These are phyloP conservation scores for Alectura lathami DNA, from an alignment of 2,113 vertebrate species.

Conservation along the genomic window DNA sequence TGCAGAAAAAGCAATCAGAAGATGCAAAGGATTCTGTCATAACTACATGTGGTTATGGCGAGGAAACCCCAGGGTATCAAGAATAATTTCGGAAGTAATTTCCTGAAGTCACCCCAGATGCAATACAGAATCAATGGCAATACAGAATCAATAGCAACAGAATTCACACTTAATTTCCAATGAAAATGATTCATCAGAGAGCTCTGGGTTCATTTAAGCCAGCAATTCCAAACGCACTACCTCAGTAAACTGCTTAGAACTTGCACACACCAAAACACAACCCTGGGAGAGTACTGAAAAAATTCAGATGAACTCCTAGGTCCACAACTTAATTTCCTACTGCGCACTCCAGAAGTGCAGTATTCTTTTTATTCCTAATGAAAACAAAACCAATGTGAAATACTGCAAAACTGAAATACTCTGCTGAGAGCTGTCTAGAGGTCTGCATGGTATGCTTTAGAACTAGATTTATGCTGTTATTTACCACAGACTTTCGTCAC, in stretches of 20 bases:
- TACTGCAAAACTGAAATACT: background rate
- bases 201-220: background rate
- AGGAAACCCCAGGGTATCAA: background rate
- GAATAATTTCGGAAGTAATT: background rate
- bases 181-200: background rate
- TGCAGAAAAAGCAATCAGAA: background rate
- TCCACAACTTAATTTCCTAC: background rate
- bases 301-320: background rate
- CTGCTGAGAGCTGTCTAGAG: background rate
- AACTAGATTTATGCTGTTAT: background rate
- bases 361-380: background rate
- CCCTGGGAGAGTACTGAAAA: background rate
- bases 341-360: background rate
- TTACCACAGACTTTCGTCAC: background rate
- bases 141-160: background rate
- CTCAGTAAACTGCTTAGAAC: background rate
- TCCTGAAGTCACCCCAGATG: background rate
- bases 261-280: background rate
- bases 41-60: fast-evolving
- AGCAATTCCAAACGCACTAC: background rate
- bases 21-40: background rate
- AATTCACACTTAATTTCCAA: background rate
- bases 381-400: background rate
- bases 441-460: background rate
- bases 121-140: background rate